Percentiles rank a stretch among this genome's conserved stretches.
These are phyloP conservation scores for Gryllus bimaculatus DNA, from an alignment of 1,140 invertebrate genomes.

Conservation along the genomic window DNA sequence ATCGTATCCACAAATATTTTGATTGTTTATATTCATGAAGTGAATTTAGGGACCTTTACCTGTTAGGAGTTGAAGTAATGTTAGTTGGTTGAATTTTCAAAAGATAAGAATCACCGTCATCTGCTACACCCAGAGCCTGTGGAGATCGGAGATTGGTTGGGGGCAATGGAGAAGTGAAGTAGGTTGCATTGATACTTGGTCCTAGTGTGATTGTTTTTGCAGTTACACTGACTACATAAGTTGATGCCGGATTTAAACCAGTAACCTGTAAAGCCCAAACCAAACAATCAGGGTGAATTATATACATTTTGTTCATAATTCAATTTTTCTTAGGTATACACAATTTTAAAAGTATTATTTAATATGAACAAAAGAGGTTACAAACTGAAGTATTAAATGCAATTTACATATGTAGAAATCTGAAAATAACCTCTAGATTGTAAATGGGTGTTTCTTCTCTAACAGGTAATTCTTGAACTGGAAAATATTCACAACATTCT, in stretches of 20 bases:
- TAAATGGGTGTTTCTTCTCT: neutral
- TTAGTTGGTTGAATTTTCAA: neutral
- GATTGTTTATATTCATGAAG: neutral
- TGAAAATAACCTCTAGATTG: no score
- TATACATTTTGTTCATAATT: no score
- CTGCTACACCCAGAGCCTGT: neutral
- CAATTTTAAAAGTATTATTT: no score
- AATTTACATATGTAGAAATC: no score
- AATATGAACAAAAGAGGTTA: no score
- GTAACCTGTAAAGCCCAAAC: neutral
- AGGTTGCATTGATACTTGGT: neutral
- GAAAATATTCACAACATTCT: slow-evolving; percentile 16
- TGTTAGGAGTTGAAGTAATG: neutral
- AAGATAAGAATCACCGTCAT: neutral
- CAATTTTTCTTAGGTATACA: no score
- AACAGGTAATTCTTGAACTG: slow-evolving; percentile 9
- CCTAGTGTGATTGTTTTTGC: neutral
- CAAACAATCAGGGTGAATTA: no score
- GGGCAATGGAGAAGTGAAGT: neutral
- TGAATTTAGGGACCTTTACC: neutral
- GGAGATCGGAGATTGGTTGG: neutral
- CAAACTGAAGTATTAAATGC: no score
- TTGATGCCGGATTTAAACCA: neutral
- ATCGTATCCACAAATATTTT: neutral
- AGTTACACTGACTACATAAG: neutral